phyloP scores from a whole-genome alignment of 64 coral and sea anemone species.

The Stichodactyla mertensii region DNA sequence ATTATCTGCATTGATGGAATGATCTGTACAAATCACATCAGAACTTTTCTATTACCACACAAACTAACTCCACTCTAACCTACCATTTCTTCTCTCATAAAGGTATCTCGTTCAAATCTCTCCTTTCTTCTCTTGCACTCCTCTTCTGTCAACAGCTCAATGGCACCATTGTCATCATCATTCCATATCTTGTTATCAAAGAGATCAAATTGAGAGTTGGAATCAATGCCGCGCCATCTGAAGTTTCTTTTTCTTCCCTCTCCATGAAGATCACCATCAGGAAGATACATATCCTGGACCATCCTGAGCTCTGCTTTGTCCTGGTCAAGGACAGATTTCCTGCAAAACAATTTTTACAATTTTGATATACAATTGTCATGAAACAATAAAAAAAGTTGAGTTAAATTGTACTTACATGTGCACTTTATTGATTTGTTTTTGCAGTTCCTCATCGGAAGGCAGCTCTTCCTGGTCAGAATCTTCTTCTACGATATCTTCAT shows the following conservation, averaged over 20 bases:
- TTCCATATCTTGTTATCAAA: conserved; percentile 81
- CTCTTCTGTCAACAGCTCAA: conserved; percentile 67
- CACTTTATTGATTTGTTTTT: conserved; percentile 97
- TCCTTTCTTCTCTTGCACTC: conserved; percentile 88
- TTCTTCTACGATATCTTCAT: conserved; percentile 84
- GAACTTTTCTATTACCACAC: too few species aligned
- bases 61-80: not conserved
- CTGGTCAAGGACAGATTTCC: conserved; percentile 84
- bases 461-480: conserved; percentile 81
- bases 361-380: not conserved
- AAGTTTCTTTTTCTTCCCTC: conserved; percentile 83
- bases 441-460: conserved; percentile 81
- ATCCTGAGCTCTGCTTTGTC: conserved; percentile 84
- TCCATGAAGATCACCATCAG: conserved; percentile 88
- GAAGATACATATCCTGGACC: conserved; percentile 93
- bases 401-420: conserved; percentile 70
- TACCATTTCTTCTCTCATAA: conserved; percentile 90
- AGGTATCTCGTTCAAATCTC: conserved; percentile 83
- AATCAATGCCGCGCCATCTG: conserved; percentile 82
- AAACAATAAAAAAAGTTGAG: not conserved
- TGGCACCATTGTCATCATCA: conserved; percentile 59
- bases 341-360: not conserved
- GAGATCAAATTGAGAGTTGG: conserved; percentile 76
- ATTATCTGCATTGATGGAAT: too few species aligned
- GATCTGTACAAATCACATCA: too few species aligned